Conservation (phyloP, 2,797 vertebrate species). For the Pteronotus mesoamericanus region DNA sequence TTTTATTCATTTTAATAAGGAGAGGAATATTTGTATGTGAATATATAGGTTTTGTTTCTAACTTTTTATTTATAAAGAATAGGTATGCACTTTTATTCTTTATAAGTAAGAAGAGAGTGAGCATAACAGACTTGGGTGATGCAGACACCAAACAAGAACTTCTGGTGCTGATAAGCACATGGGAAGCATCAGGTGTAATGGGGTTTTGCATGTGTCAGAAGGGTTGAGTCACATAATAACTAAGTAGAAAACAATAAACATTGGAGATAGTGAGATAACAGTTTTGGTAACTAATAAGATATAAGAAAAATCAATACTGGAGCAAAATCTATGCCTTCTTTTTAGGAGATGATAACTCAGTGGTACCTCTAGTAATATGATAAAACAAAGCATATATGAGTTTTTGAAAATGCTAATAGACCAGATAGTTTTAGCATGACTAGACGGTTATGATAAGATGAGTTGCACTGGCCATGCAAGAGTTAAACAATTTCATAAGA, state of each 20-base stretch:
- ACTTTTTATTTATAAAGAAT: not conserved
- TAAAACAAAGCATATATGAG: not conserved
- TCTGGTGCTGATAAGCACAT: not conserved
- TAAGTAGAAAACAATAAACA: not conserved
- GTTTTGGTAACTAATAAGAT: not conserved
- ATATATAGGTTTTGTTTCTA: not conserved
- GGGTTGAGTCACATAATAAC: not conserved
- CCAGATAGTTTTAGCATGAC: not conserved
- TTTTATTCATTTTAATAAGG: not conserved
- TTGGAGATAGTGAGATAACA: not conserved
- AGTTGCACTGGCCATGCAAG: not conserved
- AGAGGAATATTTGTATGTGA: not conserved
- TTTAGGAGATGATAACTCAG: not conserved
- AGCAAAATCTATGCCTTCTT: not conserved
- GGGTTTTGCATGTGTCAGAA: not conserved
- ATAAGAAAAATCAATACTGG: not conserved
- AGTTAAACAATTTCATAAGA: not conserved
- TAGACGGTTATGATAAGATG: not conserved
- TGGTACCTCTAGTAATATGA: not conserved
- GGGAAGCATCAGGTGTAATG: not conserved
- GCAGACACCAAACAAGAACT: not conserved
- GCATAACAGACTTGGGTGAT: not conserved
- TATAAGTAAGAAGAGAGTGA: not conserved
- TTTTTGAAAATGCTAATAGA: not conserved
- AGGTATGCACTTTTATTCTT: not conserved